Base-by-base conservation (phyloP, 2,797 vertebrate species). In the Taenioides sp. region DNA sequence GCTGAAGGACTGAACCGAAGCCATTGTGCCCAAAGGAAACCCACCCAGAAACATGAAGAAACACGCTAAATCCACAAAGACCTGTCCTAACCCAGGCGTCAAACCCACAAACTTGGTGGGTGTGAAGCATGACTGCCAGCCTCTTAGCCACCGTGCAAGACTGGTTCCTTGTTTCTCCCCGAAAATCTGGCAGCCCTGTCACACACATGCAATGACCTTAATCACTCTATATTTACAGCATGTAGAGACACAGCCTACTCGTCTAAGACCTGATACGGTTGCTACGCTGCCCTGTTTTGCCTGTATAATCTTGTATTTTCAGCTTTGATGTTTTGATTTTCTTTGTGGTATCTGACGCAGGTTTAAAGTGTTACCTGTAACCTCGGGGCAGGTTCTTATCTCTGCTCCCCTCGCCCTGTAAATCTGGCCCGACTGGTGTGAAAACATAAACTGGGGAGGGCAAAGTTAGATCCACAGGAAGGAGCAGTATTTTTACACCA, bases 391-490 rank as follows among this genome's bases (percentile, higher is more conserved):
- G 67, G 57, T 67, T 73, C 77, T 87, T 88, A 88, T 89, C 85
- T 80, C 62, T 55, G 25, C 67, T 69, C 81, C 76, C 40, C 34
- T 28, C 14, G 67, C 82, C 81, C 82, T 0, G 54, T 0, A 5
- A 70, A 28, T 71, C 68, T 74, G 7, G 54, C 72, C 84, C 84
- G 71, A 69, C 76, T 82, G 76, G 75, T 83, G 82, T 82, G 84
- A 88, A 88, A 88, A 89, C 81, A 89, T 84, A 82, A 81, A 88
- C 74, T 78, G 81, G 74, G 37, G 37, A 87, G 87, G 88, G 90
- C 89, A 86, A 78, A 83, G 83, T 86, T 75, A 80, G 74, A 79
- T 78, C 57, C 79, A 86, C 88, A 83, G 89, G 87, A 90, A 82
- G 82, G 75, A 40, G 34, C 20, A 62, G 79, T 86, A 85, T 79